Evolutionary conservation across 2,113 vertebrate species (phyloP).

Genomic region (Todiramphus chloris): DNA sequence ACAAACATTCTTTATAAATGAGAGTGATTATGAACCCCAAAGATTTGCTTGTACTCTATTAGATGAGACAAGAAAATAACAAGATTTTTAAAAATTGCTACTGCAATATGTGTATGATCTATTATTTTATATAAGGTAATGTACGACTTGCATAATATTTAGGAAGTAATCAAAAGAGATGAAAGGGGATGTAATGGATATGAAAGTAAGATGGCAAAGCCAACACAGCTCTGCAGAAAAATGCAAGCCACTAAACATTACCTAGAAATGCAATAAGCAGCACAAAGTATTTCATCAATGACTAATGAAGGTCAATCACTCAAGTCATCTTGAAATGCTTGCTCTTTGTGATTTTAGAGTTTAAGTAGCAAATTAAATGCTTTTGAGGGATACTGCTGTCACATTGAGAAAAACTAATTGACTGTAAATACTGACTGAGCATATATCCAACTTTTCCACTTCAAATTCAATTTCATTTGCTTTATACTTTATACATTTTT

Average conservation of each 20-base stretch:
- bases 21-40: background rate
- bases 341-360: conserved; percentile 2
- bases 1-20: background rate
- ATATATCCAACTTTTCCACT: background rate
- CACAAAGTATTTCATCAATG: background rate
- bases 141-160: background rate
- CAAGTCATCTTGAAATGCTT: background rate
- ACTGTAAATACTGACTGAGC: conserved; percentile 9
- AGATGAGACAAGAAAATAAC: background rate
- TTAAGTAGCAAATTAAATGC: conserved; percentile 27
- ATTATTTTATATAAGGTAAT: background rate
- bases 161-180: background rate
- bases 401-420: conserved; percentile 27
- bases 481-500: background rate
- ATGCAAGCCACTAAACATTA: background rate
- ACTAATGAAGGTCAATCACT: conserved; percentile 12
- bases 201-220: background rate
- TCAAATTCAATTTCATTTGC: conserved; percentile 37
- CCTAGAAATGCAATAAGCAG: background rate
- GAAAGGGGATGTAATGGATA: background rate
- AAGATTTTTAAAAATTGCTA: background rate
- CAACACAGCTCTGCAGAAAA: background rate
- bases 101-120: background rate
- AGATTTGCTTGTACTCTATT: background rate
- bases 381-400: background rate